Base-by-base conservation (phyloP, 2,888 invertebrate species). In the Agrypnus murinus region DNA sequence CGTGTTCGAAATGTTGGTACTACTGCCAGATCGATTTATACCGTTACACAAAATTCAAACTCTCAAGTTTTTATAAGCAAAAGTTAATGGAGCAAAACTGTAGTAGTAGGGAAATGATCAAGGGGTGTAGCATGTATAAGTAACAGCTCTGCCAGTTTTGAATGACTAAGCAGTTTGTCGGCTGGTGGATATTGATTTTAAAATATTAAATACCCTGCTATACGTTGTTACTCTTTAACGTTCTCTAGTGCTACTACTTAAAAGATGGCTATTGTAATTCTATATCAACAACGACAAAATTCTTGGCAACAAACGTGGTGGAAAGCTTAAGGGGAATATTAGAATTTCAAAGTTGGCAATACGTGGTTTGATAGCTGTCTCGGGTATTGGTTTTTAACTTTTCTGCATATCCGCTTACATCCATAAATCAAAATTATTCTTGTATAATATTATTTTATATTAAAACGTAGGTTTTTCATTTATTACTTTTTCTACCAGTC, bases 141-240 rank as follows among this genome's bases (percentile, higher is more conserved):
- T 50, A 55, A 65, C 48, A 25, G 46, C 55, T 31, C 43, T 40
- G 55, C 40, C 55, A 65, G 32, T 38, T 65, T 65, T 55, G 43
- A 65, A 65, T 55, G 65, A 65, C 65, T 55, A 65, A 65, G 55
- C 65, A 65, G 43, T 55, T 55, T 55, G 53, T 53, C 32, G 34
- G 53, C 14, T 53, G 53, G 53, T 53, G 53, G 14, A 46, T 53
- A 53, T 65, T 40, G 64, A 64, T 40, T 64, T 64, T 53, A 53
- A 45, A 57, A 45, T 43, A 60, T 60, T 60, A 60, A 60, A 60
- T 40, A 60, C 43, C 60, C 25, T 40, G 32, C 43, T 59, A n/a
- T n/a, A 40, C 19, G 43, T 25, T 45, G 60, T 40, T 31, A 32
- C 43, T 6, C 45, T 60, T 58, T 32, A 45, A 53, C 53, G 15